These are phyloP conservation scores for Atherinosoma microstoma DNA, from an alignment of 2,797 vertebrate genomes.

Conservation along the genomic window DNA sequence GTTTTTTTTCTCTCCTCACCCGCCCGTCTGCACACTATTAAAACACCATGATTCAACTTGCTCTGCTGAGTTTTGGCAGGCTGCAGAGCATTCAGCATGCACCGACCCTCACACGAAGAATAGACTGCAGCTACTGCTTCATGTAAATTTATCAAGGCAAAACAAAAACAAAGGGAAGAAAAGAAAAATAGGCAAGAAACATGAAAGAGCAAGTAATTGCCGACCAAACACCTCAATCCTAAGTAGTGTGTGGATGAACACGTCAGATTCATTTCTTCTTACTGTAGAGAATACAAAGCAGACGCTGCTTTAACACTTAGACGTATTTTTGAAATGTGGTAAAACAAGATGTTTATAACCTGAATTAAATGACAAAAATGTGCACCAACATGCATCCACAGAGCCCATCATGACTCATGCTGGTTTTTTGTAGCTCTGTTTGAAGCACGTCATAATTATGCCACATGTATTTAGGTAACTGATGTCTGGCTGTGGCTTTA, in stretches of 20 bases:
- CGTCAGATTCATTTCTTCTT: background rate
- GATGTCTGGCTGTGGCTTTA: too few relatives aligned
- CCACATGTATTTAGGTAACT: too few relatives aligned
- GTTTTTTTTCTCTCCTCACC: slow-evolving; percentile 35
- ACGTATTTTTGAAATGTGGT: too few relatives aligned
- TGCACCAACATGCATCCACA: background rate
- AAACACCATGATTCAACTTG: slow-evolving; percentile 63
- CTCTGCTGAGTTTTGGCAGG: slow-evolving; percentile 43
- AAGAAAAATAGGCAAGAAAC: background rate
- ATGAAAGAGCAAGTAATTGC: slow-evolving; percentile 4
- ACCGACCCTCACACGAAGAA: background rate
- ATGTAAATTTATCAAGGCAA: background rate
- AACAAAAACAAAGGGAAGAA: background rate
- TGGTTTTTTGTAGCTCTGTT: too few relatives aligned
- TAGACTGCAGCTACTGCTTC: background rate
- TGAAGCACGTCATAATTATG: too few relatives aligned
- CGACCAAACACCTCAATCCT: background rate
- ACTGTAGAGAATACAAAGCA: background rate
- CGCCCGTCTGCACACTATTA: slow-evolving; percentile 52
- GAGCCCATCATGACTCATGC: too few relatives aligned
- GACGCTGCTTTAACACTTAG: too few relatives aligned
- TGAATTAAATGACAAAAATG: background rate
- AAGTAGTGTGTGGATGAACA: background rate
- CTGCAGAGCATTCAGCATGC: slow-evolving; percentile 6
- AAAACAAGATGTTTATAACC: background rate